Evolutionary conservation across 2,797 vertebrate species (phyloP), one percentile per base, ranked within the genome.

Genomic region (Lepus townsendii): DNA sequence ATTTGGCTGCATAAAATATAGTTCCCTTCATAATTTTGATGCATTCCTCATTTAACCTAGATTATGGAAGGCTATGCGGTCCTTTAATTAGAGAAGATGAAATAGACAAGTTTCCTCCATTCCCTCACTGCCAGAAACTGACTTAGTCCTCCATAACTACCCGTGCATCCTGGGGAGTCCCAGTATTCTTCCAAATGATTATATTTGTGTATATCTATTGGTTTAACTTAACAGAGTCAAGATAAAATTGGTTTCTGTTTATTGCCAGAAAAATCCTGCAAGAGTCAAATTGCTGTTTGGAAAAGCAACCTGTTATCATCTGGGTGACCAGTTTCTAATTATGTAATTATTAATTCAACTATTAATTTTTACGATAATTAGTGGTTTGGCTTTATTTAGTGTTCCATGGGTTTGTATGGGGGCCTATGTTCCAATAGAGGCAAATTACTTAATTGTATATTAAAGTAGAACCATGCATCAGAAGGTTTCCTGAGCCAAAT

Each of bases 281-380:
- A 71, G 71, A 91, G 20, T 92, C 60, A 76, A 90, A 94, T 88
- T 65, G 57, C 79, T 91, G 73, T 86, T 88, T 90, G 17, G 27
- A 90, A 90, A 96, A 91, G 24, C 52, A 90, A 62, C 2, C 20
- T 95, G 16, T 71, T 86, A 93, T 73, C 68, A 92, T 26, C 2
- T 54, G 26, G 50, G 63, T 73, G 94, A 42, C n/a, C 80, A 57
- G 24, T 90, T 83, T 84, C 32, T 95, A 88, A 89, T 93, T 90
- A 84, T 84, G 14, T 85, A 75, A 88, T 76, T 83, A 91, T 38
- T 65, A 94, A 91, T 76, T 79, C 12, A 90, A 24, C 60, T 65
- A 50, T 90, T 78, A 52, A 68, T 94, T 88, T 95, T 94, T 88
- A 52, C 72, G 79, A 73, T 94, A 88, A 60, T 83, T 68, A 86